phyloP scores from a whole-genome alignment of 2,113 vertebrate genomes.

The Chloroceryle aenea region DNA sequence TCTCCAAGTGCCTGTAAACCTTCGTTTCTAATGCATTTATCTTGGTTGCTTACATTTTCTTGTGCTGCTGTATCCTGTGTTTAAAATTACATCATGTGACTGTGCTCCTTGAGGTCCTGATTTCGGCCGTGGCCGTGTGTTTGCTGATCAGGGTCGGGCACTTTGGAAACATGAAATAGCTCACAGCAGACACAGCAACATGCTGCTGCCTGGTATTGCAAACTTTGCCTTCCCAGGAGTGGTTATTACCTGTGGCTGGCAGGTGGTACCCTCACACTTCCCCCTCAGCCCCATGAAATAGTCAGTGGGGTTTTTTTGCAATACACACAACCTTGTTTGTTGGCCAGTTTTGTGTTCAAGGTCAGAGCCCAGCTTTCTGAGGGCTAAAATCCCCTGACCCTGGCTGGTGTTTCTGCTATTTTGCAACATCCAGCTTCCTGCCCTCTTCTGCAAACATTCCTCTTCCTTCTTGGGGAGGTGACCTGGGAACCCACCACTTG shows the following conservation, averaged over 20 bases:
- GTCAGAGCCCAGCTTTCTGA: not conserved
- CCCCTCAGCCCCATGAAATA: not conserved
- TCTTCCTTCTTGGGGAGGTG: not conserved
- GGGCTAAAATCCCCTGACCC: not conserved
- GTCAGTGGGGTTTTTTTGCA: not conserved
- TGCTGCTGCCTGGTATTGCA: fast-evolving
- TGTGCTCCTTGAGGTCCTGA: not conserved
- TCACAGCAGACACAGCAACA: not conserved
- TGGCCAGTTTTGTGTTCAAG: not conserved
- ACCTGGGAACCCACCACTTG: not conserved
- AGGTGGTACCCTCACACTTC: fast-evolving
- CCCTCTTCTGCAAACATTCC: not conserved
- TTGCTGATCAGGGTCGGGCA: not conserved
- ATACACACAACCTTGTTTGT: not conserved
- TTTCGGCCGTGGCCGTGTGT: not conserved
- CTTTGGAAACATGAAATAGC: not conserved
- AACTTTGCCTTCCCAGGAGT: not conserved
- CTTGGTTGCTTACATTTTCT: fast-evolving
- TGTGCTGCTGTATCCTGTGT: fast-evolving
- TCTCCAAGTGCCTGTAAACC: not conserved
- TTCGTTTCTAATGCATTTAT: not conserved
- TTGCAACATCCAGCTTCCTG: not conserved
- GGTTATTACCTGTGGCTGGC: not conserved
- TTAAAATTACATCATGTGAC: not conserved
- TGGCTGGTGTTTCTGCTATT: not conserved